Evolutionary conservation across 2,797 vertebrate species (phyloP).

Genomic region (Poeciliopsis turneri): DNA sequence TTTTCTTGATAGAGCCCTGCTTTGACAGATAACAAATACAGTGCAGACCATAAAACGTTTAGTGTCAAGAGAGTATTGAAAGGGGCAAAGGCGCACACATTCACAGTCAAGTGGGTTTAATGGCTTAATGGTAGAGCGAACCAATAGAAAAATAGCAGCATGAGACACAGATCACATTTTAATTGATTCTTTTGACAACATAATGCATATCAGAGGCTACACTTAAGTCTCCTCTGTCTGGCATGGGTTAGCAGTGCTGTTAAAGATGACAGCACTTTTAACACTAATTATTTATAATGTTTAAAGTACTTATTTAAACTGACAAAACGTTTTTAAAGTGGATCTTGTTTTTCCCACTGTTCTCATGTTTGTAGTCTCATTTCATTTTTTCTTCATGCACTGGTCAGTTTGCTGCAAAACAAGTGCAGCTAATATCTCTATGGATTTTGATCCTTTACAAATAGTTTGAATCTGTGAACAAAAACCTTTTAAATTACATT

Average conservation of each 20-base stretch:
- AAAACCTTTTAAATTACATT: conserved; percentile 13
- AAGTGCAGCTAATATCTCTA: conserved; percentile 6
- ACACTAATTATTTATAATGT: conserved; percentile 14
- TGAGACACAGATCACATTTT: conserved; percentile 47
- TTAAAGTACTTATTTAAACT: conserved; percentile 4
- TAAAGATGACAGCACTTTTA: neutral
- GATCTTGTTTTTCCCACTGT: neutral
- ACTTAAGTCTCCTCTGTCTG: conserved; percentile 13
- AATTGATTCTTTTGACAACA: conserved; percentile 53
- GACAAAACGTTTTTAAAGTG: conserved; percentile 6
- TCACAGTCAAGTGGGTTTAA: conserved; percentile 48
- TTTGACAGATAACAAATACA: conserved; percentile 47
- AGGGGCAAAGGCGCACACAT: conserved; percentile 36
- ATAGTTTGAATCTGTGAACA: conserved; percentile 14
- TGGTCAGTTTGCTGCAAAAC: conserved; percentile 10
- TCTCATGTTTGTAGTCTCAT: neutral
- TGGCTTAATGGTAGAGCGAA: conserved; percentile 46
- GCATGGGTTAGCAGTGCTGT: conserved; percentile 15
- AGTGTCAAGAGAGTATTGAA: conserved; percentile 46
- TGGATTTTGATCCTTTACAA: conserved; percentile 10
- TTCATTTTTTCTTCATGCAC: neutral
- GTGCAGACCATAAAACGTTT: conserved; percentile 35
- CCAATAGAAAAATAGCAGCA: conserved; percentile 35
- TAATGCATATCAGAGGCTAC: conserved; percentile 17
- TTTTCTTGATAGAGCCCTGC: conserved; percentile 32